phyloP scores from a whole-genome alignment of 2,797 vertebrate genomes.

The Crocodylus rhombifer region DNA sequence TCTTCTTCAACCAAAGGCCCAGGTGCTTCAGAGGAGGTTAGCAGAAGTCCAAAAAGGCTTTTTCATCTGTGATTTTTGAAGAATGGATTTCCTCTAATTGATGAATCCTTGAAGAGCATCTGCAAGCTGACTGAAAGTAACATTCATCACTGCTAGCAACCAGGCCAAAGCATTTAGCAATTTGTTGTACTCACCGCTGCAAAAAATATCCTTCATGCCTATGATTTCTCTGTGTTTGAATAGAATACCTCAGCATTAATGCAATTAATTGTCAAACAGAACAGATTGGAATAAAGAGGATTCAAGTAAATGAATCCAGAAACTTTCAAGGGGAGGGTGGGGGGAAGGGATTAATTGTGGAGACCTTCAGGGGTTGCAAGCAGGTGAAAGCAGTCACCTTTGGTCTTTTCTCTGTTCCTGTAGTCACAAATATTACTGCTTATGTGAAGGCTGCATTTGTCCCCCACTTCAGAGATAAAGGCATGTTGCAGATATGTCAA shows the following conservation, averaged over 20 bases:
- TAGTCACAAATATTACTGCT: background rate
- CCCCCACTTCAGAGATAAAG: background rate
- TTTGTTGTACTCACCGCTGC: background rate
- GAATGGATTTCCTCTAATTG: background rate
- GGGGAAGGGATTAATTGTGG: background rate
- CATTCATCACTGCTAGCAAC: background rate
- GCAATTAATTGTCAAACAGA: constrained; percentile 49
- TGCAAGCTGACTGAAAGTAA: background rate
- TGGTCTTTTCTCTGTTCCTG: background rate
- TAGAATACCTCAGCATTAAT: constrained; percentile 35
- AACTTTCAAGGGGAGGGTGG: background rate
- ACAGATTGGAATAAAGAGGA: constrained; percentile 42
- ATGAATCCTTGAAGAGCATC: background rate
- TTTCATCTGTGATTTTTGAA: background rate
- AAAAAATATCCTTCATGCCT: background rate
- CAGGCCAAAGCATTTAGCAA: background rate
- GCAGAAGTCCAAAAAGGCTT: background rate
- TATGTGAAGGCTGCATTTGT: background rate
- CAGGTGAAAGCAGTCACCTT: background rate
- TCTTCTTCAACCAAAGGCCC: background rate
- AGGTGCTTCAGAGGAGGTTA: background rate
- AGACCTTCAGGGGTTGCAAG: background rate
- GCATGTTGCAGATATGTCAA: background rate
- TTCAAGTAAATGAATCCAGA: constrained; percentile 36
- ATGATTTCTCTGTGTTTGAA: background rate